These are phyloP conservation scores for Mionectes macconnelli DNA, from an alignment of 2,113 vertebrate genomes.

Conservation along the genomic window DNA sequence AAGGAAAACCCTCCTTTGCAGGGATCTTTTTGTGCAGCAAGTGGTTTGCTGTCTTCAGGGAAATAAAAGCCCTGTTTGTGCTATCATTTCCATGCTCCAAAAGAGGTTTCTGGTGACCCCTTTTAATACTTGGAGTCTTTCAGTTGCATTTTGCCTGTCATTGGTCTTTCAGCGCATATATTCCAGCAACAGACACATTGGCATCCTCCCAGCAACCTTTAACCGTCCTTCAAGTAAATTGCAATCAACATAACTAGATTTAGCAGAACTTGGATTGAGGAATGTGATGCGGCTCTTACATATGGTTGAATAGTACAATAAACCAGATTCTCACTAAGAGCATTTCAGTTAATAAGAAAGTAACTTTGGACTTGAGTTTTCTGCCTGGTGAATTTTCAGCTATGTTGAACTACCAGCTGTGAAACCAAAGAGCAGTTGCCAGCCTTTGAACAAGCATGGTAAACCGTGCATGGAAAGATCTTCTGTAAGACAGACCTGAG, in stretches of 20 bases:
- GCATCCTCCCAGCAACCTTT: constrained; percentile 4
- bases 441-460: background rate
- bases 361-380: background rate
- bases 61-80: background rate
- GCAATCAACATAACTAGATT: background rate
- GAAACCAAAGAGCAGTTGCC: background rate
- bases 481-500: background rate
- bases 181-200: background rate
- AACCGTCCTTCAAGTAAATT: background rate
- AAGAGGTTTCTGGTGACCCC: background rate
- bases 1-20: background rate
- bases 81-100: background rate
- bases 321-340: background rate
- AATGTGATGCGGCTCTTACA: background rate
- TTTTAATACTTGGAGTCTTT: background rate
- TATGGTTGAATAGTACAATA: background rate
- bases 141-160: background rate
- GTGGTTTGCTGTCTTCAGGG: background rate
- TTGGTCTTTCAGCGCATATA: background rate
- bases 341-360: background rate
- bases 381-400: background rate
- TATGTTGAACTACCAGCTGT: background rate
- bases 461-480: background rate
- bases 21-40: background rate
- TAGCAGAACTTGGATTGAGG: background rate